Evolutionary conservation across 2,113 vertebrate genomes (phyloP).

Genomic region (Anarrhichthys ocellatus): DNA sequence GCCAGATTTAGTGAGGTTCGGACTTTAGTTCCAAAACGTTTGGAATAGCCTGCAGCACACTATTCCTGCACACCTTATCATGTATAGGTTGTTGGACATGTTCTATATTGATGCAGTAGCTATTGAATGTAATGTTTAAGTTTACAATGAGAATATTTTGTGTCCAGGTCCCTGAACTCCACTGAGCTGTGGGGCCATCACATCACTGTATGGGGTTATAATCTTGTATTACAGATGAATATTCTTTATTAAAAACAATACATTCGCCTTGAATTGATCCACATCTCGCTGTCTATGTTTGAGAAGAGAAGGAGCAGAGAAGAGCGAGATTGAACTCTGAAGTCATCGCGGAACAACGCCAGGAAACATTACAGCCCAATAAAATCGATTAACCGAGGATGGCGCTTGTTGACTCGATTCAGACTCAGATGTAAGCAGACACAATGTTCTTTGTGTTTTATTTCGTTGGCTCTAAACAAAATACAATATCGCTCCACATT

Average conservation of each 20-base stretch:
- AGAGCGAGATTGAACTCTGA: slow-evolving; percentile 17
- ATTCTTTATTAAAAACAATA: not conserved
- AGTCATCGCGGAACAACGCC: slow-evolving; percentile 26
- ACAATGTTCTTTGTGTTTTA: not conserved
- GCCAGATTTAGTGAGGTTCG: not conserved
- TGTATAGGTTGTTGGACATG: not conserved
- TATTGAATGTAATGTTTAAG: not conserved
- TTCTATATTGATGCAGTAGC: not conserved
- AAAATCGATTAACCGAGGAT: slow-evolving; percentile 50
- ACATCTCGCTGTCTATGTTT: not conserved
- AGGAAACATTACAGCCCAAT: slow-evolving; percentile 44
- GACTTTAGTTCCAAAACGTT: not conserved
- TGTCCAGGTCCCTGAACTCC: not conserved
- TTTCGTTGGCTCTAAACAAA: not conserved
- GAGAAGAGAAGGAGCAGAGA: not conserved
- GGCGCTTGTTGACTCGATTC: not conserved
- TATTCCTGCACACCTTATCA: not conserved
- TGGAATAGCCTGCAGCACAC: not conserved
- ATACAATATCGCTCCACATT: not conserved
- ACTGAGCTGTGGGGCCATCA: not conserved
- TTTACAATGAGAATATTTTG: not conserved
- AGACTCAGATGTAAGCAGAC: slow-evolving; percentile 47
- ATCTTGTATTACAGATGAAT: not conserved
- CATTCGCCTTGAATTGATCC: not conserved
- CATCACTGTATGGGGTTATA: not conserved